Evolutionary conservation across 2,888 invertebrate species (phyloP).

Genomic region (Dasypolia templi): DNA sequence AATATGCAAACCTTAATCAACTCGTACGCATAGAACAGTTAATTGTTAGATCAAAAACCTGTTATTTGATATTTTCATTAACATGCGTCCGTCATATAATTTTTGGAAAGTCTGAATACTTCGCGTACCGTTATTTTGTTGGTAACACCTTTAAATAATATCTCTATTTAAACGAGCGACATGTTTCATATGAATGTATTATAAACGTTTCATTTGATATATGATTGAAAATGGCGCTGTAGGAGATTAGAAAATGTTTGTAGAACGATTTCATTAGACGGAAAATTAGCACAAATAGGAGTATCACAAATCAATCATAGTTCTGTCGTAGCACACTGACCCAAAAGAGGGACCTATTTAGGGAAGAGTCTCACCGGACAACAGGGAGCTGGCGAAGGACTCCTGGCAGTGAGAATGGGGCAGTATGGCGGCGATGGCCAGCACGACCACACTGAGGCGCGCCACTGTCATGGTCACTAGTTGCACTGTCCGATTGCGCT

Average conservation of each 20-base stretch:
- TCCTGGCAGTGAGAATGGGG: conserved; percentile 90
- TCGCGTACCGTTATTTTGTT: conserved; percentile 58
- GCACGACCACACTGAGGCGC: conserved; percentile 68
- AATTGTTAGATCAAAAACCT: conserved; percentile 59
- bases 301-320: conserved; percentile 39
- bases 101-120: conserved; percentile 65
- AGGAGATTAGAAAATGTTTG: conserved; percentile 50
- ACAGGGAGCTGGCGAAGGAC: conserved; percentile 95
- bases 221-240: conserved; percentile 23
- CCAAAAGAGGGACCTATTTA: conserved; percentile 58
- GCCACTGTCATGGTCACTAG: conserved; percentile 80
- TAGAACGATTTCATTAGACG: conserved; percentile 11
- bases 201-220: conserved; percentile 21
- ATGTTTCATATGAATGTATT: conserved; percentile 26
- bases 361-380: conserved; percentile 92
- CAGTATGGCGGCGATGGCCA: conserved; percentile 72
- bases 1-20: conserved; percentile 39
- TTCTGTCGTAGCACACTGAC: conserved; percentile 42
- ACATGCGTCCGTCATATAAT: conserved; percentile 55
- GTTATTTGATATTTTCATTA: conserved; percentile 63
- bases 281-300: conserved; percentile 10
- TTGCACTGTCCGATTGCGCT: conserved; percentile 60
- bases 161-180: conserved; percentile 46
- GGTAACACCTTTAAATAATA: conserved; percentile 52
- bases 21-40: conserved; percentile 43